phyloP scores from a whole-genome alignment of 2,888 invertebrate species.

The Protula sp. region DNA sequence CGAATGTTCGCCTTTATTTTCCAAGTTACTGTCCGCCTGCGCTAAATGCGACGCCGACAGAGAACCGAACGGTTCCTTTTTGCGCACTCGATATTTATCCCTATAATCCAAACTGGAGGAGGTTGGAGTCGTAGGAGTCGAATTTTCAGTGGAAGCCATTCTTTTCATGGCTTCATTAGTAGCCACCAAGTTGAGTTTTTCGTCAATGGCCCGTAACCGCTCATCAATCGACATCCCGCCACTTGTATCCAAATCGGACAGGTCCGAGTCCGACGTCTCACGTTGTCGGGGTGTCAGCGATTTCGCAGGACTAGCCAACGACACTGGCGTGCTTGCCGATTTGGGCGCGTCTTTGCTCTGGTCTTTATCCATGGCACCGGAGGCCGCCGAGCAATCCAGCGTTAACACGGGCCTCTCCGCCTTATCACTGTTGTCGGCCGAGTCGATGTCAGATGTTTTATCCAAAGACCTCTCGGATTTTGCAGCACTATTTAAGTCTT shows the following conservation, averaged over 20 bases:
- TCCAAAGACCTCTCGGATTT: no score
- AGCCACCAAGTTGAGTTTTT: conserved; percentile 65
- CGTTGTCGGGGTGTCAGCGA: not conserved
- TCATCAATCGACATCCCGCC: conserved; percentile 70
- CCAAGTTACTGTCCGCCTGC: not conserved
- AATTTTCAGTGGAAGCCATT: not conserved
- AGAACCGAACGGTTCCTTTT: not conserved
- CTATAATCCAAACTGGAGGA: conserved; percentile 11
- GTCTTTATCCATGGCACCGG: no score
- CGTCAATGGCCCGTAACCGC: conserved; percentile 84
- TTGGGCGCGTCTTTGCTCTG: no score
- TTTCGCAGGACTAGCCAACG: not conserved
- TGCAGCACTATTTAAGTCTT: no score
- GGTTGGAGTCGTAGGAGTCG: not conserved
- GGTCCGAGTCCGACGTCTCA: conserved; percentile 3
- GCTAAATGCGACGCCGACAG: not conserved
- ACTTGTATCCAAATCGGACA: conserved; percentile 9
- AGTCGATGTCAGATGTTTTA: no score
- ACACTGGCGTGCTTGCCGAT: not conserved
- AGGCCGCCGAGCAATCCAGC: no score
- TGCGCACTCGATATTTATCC: conserved; percentile 17
- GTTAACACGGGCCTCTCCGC: no score
- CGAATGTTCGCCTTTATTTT: conserved; percentile 72
- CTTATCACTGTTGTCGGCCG: no score
- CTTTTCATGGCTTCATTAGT: not conserved